phyloP scores from a whole-genome alignment of 92 coral and sea anemone genomes.

The Desmophyllum pertusum region DNA sequence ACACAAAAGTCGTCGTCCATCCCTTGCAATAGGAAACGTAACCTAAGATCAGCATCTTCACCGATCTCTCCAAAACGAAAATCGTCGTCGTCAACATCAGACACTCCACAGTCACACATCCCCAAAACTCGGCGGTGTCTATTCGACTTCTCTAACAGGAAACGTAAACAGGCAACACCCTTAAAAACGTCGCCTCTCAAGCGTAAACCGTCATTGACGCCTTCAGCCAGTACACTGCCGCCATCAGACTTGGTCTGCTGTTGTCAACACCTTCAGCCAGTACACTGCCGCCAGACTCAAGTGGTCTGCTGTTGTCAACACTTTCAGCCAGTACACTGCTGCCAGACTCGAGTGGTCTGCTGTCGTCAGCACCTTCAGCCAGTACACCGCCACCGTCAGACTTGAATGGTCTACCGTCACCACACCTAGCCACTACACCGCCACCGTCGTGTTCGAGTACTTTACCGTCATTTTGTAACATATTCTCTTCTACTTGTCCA shows the following conservation, averaged over 20 bases:
- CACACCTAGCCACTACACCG: neutral
- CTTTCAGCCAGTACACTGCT: neutral
- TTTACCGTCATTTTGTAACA: neutral
- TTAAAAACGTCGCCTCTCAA: neutral
- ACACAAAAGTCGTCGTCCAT: neutral
- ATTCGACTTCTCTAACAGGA: neutral
- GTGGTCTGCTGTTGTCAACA: neutral
- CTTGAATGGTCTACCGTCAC: too few species aligned
- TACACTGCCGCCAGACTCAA: neutral
- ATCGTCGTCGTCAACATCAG: neutral
- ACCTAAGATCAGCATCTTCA: neutral
- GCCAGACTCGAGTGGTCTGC: neutral
- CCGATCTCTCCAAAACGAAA: neutral
- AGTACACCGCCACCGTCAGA: neutral
- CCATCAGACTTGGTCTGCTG: neutral
- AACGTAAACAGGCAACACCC: neutral
- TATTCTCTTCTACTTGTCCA: constrained; percentile 16
- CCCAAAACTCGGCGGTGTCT: constrained; percentile 1
- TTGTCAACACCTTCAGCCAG: neutral
- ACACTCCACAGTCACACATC: neutral
- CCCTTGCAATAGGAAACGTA: neutral
- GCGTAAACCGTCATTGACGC: neutral
- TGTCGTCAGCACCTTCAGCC: neutral
- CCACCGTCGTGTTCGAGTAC: neutral
- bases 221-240: too few species aligned